These are phyloP conservation scores for Vireo altiloquus DNA, from an alignment of 2,113 vertebrate species.

Conservation along the genomic window DNA sequence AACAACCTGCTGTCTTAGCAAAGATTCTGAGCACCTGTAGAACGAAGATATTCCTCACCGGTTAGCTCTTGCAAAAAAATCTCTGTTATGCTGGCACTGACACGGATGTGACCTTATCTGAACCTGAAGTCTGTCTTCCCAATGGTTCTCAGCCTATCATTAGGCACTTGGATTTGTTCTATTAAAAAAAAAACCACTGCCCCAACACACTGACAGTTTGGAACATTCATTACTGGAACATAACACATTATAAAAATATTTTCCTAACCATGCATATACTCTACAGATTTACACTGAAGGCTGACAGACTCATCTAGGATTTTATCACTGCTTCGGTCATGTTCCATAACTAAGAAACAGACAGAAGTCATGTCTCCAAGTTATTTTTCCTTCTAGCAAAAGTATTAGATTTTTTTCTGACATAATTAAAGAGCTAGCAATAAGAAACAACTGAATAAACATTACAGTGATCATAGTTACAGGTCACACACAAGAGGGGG, in stretches of 20 bases:
- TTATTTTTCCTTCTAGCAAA: background rate
- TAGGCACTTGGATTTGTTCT: background rate
- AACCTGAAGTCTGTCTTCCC: background rate
- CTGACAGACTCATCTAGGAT: background rate
- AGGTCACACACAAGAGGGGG: background rate
- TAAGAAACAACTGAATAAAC: background rate
- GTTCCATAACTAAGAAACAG: background rate
- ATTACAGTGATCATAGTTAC: background rate
- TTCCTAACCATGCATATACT: background rate
- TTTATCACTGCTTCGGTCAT: background rate
- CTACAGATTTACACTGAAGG: background rate
- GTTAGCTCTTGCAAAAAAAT: background rate
- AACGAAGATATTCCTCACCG: background rate
- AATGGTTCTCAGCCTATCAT: background rate
- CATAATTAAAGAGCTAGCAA: background rate
- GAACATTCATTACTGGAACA: background rate
- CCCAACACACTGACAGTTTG: background rate
- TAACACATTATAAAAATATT: background rate
- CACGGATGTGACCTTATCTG: background rate
- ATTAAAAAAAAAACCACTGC: fast-evolving
- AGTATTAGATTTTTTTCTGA: background rate
- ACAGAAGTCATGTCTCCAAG: background rate
- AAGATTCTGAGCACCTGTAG: background rate
- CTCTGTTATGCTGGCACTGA: background rate
- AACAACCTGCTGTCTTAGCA: background rate